Percentiles rank a stretch among this genome's conserved stretches.
Conservation (phyloP, 2,797 vertebrate genomes). For the Adrianichthys oophorus region DNA sequence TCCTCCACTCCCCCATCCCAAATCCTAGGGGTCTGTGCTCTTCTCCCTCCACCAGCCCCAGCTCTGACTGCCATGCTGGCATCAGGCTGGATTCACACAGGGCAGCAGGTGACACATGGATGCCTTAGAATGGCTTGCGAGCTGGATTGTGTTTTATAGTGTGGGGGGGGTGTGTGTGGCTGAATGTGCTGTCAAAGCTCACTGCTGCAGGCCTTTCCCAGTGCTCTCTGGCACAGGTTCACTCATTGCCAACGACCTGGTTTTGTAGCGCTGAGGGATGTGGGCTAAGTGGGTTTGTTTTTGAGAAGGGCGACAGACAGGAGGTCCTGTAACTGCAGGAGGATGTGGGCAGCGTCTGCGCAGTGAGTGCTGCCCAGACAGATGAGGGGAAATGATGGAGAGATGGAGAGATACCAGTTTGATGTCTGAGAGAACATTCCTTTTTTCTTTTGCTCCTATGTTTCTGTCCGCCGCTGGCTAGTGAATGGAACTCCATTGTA, state of each 20-base stretch:
- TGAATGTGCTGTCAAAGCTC: slow-evolving; percentile 17
- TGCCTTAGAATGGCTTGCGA: slow-evolving; percentile 55
- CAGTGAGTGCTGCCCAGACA: slow-evolving; percentile 40
- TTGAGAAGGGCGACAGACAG: slow-evolving; percentile 44
- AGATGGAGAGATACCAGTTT: slow-evolving; percentile 59
- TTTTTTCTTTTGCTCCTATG: slow-evolving; percentile 42
- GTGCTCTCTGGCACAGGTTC: slow-evolving; percentile 40
- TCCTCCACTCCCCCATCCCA: slow-evolving; percentile 21
- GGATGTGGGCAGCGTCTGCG: slow-evolving; percentile 64
- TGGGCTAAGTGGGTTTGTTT: slow-evolving; percentile 53
- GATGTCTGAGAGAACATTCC: slow-evolving; percentile 48
- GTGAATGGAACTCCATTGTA: slow-evolving; percentile 70
- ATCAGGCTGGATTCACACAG: slow-evolving; percentile 48
- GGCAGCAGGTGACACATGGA: slow-evolving; percentile 59
- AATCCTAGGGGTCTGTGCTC: slow-evolving; percentile 31
- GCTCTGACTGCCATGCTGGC: slow-evolving; percentile 34
- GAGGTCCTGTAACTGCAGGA: slow-evolving; percentile 49
- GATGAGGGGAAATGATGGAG: slow-evolving; percentile 60
- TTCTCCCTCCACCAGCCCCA: slow-evolving; percentile 7
- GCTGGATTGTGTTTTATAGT: slow-evolving; percentile 26
- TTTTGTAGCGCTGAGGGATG: slow-evolving; percentile 35
- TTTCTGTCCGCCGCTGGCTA: slow-evolving; percentile 27
- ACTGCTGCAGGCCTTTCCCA: slow-evolving; percentile 14
- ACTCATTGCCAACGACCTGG: slow-evolving; percentile 30
- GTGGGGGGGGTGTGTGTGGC: neutral